Conservation (phyloP, 2,113 vertebrate genomes). For the Podocnemis expansa region DNA sequence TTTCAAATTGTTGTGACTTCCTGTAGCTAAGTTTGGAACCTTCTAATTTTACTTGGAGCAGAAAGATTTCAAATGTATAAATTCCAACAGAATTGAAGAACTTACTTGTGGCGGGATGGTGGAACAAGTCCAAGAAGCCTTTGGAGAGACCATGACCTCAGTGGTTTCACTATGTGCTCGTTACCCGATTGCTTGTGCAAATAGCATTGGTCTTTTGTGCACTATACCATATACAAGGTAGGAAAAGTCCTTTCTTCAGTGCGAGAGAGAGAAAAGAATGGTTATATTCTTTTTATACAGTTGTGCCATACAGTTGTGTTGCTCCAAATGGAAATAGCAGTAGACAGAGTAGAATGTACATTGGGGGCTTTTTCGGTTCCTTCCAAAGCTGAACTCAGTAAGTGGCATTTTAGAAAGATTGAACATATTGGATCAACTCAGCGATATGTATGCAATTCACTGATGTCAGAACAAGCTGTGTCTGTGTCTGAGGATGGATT, state of each 20-base stretch:
- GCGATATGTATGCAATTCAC: not conserved
- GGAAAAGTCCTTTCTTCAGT: not conserved
- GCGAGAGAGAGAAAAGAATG: not conserved
- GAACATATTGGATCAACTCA: not conserved
- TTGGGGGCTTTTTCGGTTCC: not conserved
- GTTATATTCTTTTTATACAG: not conserved
- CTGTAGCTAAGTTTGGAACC: not conserved
- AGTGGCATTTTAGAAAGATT: not conserved
- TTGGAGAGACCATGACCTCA: constrained; percentile 97
- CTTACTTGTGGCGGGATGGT: constrained; percentile 98
- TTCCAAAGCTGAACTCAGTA: not conserved
- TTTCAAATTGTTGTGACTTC: not conserved
- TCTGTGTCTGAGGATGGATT: too few relatives aligned
- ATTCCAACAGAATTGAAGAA: constrained; percentile 88
- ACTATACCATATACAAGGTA: constrained; percentile 98
- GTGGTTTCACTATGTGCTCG: constrained; percentile 97
- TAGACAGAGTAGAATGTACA: not conserved
- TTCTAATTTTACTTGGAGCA: not conserved
- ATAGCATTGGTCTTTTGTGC: constrained; percentile 95
- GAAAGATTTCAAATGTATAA: not conserved
- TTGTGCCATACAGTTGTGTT: not conserved
- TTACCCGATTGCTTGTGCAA: constrained; percentile 97
- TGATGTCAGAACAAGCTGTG: too few relatives aligned
- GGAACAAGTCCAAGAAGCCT: constrained; percentile 97
- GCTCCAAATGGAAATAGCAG: not conserved